Conservation (phyloP, 2,113 vertebrate genomes). For the Phyllostomus discolor region DNA sequence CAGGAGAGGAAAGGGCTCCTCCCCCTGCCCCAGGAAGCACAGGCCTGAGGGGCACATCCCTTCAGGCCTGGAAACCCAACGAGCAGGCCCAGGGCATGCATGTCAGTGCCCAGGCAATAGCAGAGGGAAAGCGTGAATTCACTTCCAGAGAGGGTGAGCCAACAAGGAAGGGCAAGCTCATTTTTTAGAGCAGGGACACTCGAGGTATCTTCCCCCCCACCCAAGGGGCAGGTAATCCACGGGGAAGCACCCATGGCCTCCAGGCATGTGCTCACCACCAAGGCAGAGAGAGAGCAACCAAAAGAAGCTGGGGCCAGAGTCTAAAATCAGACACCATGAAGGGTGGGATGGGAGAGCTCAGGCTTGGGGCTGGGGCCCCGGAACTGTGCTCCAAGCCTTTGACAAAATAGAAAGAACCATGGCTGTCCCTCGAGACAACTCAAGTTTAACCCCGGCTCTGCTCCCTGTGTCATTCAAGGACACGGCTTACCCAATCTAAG, state of each 20-base stretch:
- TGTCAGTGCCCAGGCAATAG: background rate
- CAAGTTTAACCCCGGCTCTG: background rate
- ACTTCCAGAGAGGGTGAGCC: background rate
- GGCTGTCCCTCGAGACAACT: background rate
- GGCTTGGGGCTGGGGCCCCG: background rate
- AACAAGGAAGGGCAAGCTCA: background rate
- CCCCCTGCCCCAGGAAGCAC: background rate
- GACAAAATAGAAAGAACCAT: background rate
- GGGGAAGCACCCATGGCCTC: background rate
- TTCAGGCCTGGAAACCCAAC: background rate
- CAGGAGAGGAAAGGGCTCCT: background rate
- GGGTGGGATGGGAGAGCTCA: background rate
- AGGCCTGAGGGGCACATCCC: background rate
- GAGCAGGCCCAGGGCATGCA: background rate
- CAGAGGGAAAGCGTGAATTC: background rate
- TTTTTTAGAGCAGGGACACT: background rate
- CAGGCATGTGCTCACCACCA: background rate
- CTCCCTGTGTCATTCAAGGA: background rate
- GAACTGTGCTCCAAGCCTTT: background rate
- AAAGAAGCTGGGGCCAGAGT: background rate
- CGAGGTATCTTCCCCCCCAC: background rate
- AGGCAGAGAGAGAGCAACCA: background rate
- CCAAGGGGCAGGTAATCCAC: background rate
- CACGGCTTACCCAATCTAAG: background rate
- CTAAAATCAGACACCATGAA: background rate